A percentile compares a stretch with the other conserved stretches of the same genome.
Conservation (phyloP, 2,888 invertebrate species). For the Sphaerophoria rueppellii region DNA sequence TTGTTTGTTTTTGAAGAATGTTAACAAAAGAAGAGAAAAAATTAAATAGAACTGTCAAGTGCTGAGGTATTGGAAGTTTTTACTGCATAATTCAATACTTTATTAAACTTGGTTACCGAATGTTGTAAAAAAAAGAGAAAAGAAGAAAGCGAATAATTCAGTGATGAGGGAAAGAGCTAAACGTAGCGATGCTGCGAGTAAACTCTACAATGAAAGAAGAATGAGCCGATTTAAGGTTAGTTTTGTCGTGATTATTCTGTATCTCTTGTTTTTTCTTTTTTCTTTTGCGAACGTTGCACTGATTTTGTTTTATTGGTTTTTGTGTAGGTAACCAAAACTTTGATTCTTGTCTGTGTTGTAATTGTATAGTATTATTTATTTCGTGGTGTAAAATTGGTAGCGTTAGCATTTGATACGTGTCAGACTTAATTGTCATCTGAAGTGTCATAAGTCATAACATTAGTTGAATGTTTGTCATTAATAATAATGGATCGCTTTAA, state of each 20-base stretch:
- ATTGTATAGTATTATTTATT: neutral
- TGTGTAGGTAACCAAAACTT: constrained; percentile 8
- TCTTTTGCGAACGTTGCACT: neutral
- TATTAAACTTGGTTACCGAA: constrained; percentile 26
- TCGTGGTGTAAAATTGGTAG: no score
- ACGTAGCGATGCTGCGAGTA: constrained; percentile 46
- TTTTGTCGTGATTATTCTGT: constrained; percentile 14
- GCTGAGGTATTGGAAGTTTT: neutral
- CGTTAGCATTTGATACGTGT: no score
- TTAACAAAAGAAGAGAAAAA: no score
- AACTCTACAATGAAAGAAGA: constrained; percentile 55
- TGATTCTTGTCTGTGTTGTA: neutral
- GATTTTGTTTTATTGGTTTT: neutral
- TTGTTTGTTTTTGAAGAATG: no score
- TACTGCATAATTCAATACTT: constrained; percentile 3
- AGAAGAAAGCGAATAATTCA: constrained; percentile 12
- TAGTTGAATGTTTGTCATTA: no score
- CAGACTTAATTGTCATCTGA: no score
- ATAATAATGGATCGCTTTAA: no score
- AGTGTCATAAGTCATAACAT: no score
- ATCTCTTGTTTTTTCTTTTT: neutral
- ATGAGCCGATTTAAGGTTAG: constrained; percentile 65
- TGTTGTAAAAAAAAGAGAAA: constrained; percentile 19
- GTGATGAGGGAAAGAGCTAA: constrained; percentile 61
- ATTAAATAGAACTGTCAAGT: no score